These are phyloP conservation scores for zebrafish (Danio rerio) DNA, from an alignment of 2,113 vertebrate genomes.

Conservation along the genomic window DNA sequence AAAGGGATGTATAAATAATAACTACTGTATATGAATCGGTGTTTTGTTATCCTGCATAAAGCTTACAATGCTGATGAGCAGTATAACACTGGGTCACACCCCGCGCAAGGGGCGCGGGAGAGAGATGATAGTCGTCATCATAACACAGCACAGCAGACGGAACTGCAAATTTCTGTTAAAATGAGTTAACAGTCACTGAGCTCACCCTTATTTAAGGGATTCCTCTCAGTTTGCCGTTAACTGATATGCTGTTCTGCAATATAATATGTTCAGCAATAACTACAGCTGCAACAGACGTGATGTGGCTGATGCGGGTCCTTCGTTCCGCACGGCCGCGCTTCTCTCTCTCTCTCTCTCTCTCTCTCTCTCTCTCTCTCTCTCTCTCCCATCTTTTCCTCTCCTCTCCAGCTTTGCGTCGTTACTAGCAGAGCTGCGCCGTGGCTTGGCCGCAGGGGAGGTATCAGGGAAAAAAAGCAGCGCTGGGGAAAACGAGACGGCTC, in stretches of 20 bases:
- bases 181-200: neutral
- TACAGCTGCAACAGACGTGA: neutral
- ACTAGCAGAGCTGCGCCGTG: slow-evolving; percentile 23
- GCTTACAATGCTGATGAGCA: slow-evolving; percentile 19
- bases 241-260: neutral
- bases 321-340: slow-evolving; percentile 60
- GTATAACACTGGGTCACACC: slow-evolving; percentile 24
- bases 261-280: too few relatives aligned
- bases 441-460: slow-evolving; percentile 37
- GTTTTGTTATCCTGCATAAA: slow-evolving; percentile 13
- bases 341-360: slow-evolving; percentile 11
- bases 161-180: neutral
- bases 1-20: slow-evolving; percentile 36
- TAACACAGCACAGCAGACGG: too few relatives aligned
- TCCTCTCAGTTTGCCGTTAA: neutral
- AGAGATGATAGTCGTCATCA: neutral
- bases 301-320: slow-evolving; percentile 52
- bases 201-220: neutral
- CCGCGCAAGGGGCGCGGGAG: neutral
- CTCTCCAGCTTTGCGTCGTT: slow-evolving; percentile 30
- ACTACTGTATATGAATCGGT: neutral
- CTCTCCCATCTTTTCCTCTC: neutral
- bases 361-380: neutral
- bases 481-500: slow-evolving; percentile 8
- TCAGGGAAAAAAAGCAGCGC: slow-evolving; percentile 6